Conservation (phyloP, 1,140 invertebrate species). For the Drosophila tropicalis region DNA sequence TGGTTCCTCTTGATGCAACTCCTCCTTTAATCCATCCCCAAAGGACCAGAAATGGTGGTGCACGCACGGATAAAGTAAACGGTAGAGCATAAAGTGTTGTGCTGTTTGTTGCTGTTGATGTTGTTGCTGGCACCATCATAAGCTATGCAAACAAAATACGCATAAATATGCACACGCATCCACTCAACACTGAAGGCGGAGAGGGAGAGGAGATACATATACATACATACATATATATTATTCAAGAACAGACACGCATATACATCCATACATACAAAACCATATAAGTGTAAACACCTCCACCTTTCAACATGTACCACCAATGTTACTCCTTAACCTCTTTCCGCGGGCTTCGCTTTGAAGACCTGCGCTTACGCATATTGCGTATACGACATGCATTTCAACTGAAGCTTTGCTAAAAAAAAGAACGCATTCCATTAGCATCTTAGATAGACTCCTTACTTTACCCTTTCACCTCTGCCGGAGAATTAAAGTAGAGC, state of each 20-base stretch:
- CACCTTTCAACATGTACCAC: not conserved
- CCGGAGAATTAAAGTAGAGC: conserved; percentile 9
- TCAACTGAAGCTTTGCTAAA: not conserved
- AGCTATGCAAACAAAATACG: conserved; percentile 79
- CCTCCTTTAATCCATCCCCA: not conserved
- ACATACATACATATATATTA: conserved; percentile 3
- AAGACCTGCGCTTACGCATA: conserved; percentile 48
- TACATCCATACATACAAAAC: conserved; percentile 32
- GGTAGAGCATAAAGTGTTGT: conserved; percentile 26
- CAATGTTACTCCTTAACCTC: conserved; percentile 16
- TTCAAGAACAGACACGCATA: conserved; percentile 33
- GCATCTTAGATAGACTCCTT: conserved; percentile 44
- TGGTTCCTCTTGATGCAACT: not conserved
- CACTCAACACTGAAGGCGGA: conserved; percentile 8
- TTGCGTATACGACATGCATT: conserved; percentile 52
- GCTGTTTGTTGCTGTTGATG: conserved; percentile 44
- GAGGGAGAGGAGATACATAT: not conserved
- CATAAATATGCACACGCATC: conserved; percentile 73
- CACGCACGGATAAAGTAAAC: conserved; percentile 60
- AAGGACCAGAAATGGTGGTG: conserved; percentile 46
- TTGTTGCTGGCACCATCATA: conserved; percentile 66
- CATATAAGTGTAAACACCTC: conserved; percentile 40
- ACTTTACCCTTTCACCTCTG: conserved; percentile 21
- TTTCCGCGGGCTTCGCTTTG: conserved; percentile 22
- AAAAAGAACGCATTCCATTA: conserved; percentile 53